These are phyloP conservation scores for Zeus faber DNA, from an alignment of 2,113 vertebrate genomes.

Conservation along the genomic window DNA sequence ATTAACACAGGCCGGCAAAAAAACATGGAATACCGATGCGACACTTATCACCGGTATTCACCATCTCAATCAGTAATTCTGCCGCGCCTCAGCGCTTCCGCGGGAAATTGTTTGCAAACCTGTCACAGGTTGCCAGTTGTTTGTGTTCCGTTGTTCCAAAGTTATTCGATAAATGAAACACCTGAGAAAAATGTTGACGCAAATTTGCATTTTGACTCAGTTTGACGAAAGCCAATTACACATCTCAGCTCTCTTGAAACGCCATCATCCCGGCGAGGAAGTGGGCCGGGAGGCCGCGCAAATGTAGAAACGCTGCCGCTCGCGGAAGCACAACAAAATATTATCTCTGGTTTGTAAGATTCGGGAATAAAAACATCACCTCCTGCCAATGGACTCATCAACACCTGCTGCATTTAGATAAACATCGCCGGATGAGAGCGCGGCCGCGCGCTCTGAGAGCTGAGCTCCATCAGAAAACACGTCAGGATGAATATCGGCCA, in stretches of 20 bases:
- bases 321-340: too few species aligned
- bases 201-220: slow-evolving; percentile 54
- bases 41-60: slow-evolving; percentile 39
- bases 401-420: too few species aligned
- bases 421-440: too few species aligned
- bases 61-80: slow-evolving; percentile 46
- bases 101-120: slow-evolving; percentile 47
- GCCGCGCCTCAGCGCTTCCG: slow-evolving; percentile 14
- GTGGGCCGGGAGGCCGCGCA: too few species aligned
- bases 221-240: slow-evolving; percentile 56
- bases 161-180: slow-evolving; percentile 46
- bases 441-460: too few species aligned
- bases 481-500: too few species aligned
- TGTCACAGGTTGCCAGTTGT: slow-evolving; percentile 35
- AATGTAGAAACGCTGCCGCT: too few species aligned
- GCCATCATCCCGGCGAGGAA: too few species aligned
- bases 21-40: slow-evolving; percentile 9
- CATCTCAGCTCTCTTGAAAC: slow-evolving; percentile 27
- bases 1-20: slow-evolving; percentile 31
- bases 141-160: slow-evolving; percentile 43
- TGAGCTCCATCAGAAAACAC: too few species aligned
- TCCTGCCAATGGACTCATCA: too few species aligned
- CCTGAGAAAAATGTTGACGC: slow-evolving; percentile 53
- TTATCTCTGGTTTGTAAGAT: too few species aligned
- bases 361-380: too few species aligned